Percentiles rank a stretch among this genome's conserved stretches.
These are phyloP conservation scores for Scomber japonicus DNA, from an alignment of 2,113 vertebrate genomes.

Conservation along the genomic window DNA sequence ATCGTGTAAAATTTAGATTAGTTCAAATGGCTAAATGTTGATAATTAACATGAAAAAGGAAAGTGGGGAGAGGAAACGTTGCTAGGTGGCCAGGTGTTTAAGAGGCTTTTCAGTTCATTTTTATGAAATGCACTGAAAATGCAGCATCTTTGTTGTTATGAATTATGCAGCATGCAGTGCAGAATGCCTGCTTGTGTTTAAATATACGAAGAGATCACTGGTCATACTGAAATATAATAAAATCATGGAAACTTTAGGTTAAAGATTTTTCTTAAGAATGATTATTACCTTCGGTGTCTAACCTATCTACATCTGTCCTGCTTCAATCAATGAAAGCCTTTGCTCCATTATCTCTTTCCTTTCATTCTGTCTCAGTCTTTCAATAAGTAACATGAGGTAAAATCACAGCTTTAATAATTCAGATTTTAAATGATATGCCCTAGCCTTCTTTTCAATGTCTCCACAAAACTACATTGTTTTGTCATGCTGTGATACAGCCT, in stretches of 20 bases:
- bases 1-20: conserved; percentile 43
- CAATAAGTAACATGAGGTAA: not conserved
- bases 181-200: conserved; percentile 22
- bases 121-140: conserved; percentile 50
- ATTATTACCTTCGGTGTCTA: conserved; percentile 22
- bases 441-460: conserved; percentile 12
- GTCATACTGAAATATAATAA: not conserved
- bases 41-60: conserved; percentile 38
- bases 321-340: conserved; percentile 24
- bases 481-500: conserved; percentile 17
- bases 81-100: conserved; percentile 54
- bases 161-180: conserved; percentile 42
- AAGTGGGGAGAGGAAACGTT: conserved; percentile 17
- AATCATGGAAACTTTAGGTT: not conserved
- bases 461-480: conserved; percentile 18
- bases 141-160: conserved; percentile 19
- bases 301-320: conserved; percentile 28
- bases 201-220: conserved; percentile 30
- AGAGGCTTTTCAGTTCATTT: conserved; percentile 64
- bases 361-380: not conserved
- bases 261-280: conserved; percentile 31
- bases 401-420: conserved; percentile 13
- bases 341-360: no score
- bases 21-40: conserved; percentile 38
- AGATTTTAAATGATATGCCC: conserved; percentile 1